These are phyloP conservation scores for Dascillus cervinus DNA, from an alignment of 2,888 invertebrate genomes.

Conservation along the genomic window DNA sequence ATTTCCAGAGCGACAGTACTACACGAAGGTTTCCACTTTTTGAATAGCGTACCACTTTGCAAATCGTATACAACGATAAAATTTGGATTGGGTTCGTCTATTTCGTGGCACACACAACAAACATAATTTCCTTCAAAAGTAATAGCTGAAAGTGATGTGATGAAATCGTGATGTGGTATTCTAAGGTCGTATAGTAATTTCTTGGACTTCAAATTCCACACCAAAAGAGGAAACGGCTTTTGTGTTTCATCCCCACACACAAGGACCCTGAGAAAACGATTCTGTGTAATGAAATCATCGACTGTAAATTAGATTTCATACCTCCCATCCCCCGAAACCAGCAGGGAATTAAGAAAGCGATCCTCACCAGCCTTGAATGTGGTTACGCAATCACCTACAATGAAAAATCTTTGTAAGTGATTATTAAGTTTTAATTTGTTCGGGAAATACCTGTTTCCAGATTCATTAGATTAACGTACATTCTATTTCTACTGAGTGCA, in stretches of 20 bases:
- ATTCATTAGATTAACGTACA: constrained; percentile 86
- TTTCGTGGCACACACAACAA: constrained; percentile 61
- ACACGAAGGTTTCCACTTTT: constrained; percentile 84
- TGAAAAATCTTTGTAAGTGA: constrained; percentile 2
- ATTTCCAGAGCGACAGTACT: constrained; percentile 80
- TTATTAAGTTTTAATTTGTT: not conserved
- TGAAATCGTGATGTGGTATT: constrained; percentile 83
- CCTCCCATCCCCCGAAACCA: constrained; percentile 84
- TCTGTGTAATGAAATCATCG: constrained; percentile 1
- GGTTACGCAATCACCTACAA: constrained; percentile 66
- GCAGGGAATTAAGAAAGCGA: constrained; percentile 77
- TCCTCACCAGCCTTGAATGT: constrained; percentile 89
- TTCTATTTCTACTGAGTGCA: constrained; percentile 75
- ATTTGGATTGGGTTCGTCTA: constrained; percentile 73
- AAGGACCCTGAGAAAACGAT: constrained; percentile 55
- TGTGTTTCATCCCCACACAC: constrained; percentile 91
- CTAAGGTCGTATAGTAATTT: constrained; percentile 80
- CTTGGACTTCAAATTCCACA: constrained; percentile 79
- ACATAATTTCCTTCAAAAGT: constrained; percentile 76
- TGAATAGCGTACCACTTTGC: constrained; percentile 82
- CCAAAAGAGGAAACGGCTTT: constrained; percentile 82
- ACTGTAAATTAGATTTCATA: constrained; percentile 27
- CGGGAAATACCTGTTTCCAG: constrained; percentile 63
- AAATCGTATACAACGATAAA: constrained; percentile 88
- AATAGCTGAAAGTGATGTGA: constrained; percentile 76